Evolutionary conservation across 2,797 vertebrate species (phyloP), one percentile per base, ranked within the genome.

Genomic region (Acanthopagrus latus): DNA sequence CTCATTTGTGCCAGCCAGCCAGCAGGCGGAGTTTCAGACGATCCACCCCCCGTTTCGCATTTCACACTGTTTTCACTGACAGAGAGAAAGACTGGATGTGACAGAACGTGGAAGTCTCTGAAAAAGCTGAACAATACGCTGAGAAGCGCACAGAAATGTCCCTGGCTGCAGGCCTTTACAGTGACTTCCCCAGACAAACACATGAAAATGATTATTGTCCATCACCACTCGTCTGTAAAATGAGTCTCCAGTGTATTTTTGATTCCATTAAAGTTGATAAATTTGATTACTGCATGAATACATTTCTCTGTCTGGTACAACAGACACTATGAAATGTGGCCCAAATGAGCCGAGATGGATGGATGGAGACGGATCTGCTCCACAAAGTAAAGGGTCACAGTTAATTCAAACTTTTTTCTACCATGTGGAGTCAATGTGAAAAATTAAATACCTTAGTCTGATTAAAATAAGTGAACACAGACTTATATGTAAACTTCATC

Each of bases 1-100:
- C 66, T 47, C 6, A 56, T 25, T 18, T 82, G 65, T 81, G 78
- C 74, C 74, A 83, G 80, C 74, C 74, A 83, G 80, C 50, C 71
- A 76, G 25, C 0, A 73, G 93, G 91, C 29, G 90, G 90, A 67
- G 87, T 63, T 80, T 85, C 64, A 81, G 12, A 78, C 0, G 59
- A 46, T 52, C 90, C 83, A 21, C 86, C 89, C 62, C 76, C 70
- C 68, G 85, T 69, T 81, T 93, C 91, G 81, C 67, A 69, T 92
- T 89, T 85, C 91, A 79, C 68, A 63, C 47, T 23, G 72, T 71
- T 73, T 78, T 64, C 66, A 75, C 58, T 74, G 46, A 81, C 33
- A 57, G 54, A 38, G n/a, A 71, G 55, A 12, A 47, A 60, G 54
- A 56, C 20, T 21, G 10, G 14, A 54, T n/a, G 54, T 41, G 48